Percentiles rank a stretch among this genome's conserved stretches.
phyloP scores from a whole-genome alignment of 2,113 vertebrate species.

The Periophthalmus modestus region DNA sequence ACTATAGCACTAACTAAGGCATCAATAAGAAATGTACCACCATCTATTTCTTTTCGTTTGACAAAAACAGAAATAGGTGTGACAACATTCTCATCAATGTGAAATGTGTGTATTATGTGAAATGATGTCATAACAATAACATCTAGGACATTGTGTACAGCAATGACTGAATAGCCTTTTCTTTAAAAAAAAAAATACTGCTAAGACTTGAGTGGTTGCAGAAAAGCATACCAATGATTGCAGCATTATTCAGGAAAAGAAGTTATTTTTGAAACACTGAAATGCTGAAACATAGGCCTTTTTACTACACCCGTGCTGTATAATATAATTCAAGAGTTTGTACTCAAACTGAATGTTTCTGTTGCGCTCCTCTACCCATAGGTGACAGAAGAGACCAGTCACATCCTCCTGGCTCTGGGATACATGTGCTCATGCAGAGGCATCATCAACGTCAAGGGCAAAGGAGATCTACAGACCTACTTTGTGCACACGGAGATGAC shows the following conservation, averaged over 20 bases:
- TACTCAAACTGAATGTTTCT: constrained; percentile 7
- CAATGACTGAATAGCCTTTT: not conserved
- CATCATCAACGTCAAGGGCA: constrained; percentile 97
- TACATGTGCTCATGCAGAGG: constrained; percentile 94
- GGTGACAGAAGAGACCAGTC: constrained; percentile 93
- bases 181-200: too few relatives aligned
- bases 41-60: not conserved
- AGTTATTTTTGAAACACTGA: not conserved
- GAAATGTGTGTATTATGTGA: constrained; percentile 7
- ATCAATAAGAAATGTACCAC: constrained; percentile 11
- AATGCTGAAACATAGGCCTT: constrained; percentile 2
- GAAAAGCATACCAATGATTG: not conserved
- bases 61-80: not conserved
- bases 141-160: not conserved
- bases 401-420: constrained; percentile 85
- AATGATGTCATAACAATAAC: too few relatives aligned
- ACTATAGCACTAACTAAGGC: not conserved
- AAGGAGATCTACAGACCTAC: constrained; percentile 95
- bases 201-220: too few relatives aligned
- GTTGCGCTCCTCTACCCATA: constrained; percentile 35
- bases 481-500: constrained; percentile 97
- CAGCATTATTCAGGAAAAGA: not conserved
- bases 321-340: constrained; percentile 14
- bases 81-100: not conserved
- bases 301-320: not conserved